Conservation (phyloP, 2,888 invertebrate species). For the Chaetogeoica ovagalla region DNA sequence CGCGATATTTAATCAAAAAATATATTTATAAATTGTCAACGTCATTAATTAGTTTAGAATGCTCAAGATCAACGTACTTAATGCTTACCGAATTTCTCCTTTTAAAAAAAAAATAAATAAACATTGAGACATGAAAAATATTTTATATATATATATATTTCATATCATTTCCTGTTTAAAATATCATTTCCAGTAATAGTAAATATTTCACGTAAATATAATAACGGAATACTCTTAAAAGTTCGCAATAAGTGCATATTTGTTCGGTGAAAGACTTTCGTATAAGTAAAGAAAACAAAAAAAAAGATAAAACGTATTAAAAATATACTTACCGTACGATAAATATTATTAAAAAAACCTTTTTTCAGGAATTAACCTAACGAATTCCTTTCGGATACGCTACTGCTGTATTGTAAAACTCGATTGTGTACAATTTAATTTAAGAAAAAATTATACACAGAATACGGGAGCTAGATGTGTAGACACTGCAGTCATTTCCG, state of each 20-base stretch:
- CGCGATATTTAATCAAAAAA: background rate
- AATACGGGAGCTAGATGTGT: background rate
- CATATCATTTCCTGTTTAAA: too few relatives aligned
- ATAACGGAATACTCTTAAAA: background rate
- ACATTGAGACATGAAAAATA: too few relatives aligned
- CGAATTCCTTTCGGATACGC: background rate
- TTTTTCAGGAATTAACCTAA: background rate
- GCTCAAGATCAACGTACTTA: too few relatives aligned
- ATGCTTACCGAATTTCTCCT: too few relatives aligned
- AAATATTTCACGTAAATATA: too few relatives aligned
- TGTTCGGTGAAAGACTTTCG: background rate
- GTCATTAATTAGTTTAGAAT: background rate
- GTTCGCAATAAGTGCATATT: background rate
- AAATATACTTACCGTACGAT: background rate
- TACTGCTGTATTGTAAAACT: slow-evolving; percentile 5
- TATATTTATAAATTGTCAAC: background rate
- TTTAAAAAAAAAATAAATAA: too few relatives aligned
- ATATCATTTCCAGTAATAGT: too few relatives aligned
- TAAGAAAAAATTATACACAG: background rate
- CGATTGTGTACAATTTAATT: slow-evolving; percentile 10
- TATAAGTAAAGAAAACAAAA: background rate
- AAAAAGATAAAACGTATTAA: slow-evolving; percentile 7
- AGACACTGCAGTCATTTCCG: too few relatives aligned
- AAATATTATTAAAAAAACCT: background rate
- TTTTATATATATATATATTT: too few relatives aligned